Conservation (phyloP, 2,797 vertebrate species). For the Sebastes diploproa region DNA sequence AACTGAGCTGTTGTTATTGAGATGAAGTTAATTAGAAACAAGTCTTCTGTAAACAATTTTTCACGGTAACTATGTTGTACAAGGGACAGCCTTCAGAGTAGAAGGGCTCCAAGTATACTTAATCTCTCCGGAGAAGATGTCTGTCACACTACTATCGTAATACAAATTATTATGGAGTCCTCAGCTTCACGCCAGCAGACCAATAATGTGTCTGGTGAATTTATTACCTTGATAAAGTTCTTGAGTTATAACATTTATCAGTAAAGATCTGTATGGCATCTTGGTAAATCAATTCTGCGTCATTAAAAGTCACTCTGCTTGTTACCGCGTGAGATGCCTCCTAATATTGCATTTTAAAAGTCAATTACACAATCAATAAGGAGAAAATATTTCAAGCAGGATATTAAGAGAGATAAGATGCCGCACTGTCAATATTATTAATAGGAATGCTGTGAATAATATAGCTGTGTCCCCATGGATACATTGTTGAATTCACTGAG, state of each 20-base stretch:
- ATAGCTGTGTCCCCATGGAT: slow-evolving; percentile 24
- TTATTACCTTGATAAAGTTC: slow-evolving; percentile 55
- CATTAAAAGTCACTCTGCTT: slow-evolving; percentile 71
- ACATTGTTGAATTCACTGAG: slow-evolving; percentile 25
- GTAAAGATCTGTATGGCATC: slow-evolving; percentile 50
- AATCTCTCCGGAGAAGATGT: slow-evolving; percentile 13
- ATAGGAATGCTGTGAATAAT: slow-evolving; percentile 22
- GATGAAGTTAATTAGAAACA: slow-evolving; percentile 41
- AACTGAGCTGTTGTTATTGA: neutral
- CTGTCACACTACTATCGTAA: slow-evolving; percentile 6
- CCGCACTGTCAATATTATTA: slow-evolving; percentile 62
- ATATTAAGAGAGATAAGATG: slow-evolving; percentile 77
- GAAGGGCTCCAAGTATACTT: slow-evolving; percentile 8
- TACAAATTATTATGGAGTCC: slow-evolving; percentile 30
- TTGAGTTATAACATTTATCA: slow-evolving; percentile 53
- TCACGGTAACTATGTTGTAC: neutral
- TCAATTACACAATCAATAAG: slow-evolving; percentile 74
- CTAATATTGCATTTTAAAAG: slow-evolving; percentile 74
- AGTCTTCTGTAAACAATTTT: slow-evolving; percentile 30
- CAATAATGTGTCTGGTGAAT: slow-evolving; percentile 48
- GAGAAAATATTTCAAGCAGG: slow-evolving; percentile 70
- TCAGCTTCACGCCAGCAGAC: slow-evolving; percentile 7
- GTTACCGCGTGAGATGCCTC: slow-evolving; percentile 53
- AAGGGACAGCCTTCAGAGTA: neutral
- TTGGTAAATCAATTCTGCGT: slow-evolving; percentile 68